Percentiles rank a stretch among this genome's conserved stretches.
phyloP scores from a whole-genome alignment of 2,888 invertebrate genomes.

The Esperia sulphurella region DNA sequence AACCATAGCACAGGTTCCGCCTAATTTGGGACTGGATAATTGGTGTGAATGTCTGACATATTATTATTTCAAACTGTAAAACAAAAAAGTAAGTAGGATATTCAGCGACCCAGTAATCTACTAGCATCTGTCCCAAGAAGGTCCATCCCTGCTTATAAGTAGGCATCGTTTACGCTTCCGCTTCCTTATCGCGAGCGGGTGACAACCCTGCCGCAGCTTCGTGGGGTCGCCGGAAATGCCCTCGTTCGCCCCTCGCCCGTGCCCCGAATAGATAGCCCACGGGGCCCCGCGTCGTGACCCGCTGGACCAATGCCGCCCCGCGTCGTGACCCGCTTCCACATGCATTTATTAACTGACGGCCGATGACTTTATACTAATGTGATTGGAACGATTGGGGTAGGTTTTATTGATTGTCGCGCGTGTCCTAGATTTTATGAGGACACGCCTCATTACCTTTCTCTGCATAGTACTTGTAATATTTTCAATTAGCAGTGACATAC shows the following conservation, averaged over 20 bases:
- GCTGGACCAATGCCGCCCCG: conserved; percentile 14
- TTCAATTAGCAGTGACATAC: no score
- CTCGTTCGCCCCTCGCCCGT: conserved; percentile 4
- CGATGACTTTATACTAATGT: background rate
- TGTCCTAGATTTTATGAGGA: conserved; percentile 4
- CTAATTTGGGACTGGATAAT: no score
- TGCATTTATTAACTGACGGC: conserved; percentile 10
- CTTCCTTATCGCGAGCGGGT: background rate
- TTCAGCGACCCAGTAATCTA: no score
- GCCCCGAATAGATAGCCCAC: conserved; percentile 11
- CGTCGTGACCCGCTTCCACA: conserved; percentile 17
- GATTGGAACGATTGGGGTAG: conserved; percentile 6
- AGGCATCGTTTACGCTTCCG: no score
- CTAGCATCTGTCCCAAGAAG: no score
- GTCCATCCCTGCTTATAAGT: no score
- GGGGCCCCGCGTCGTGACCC: conserved; percentile 31
- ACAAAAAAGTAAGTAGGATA: no score
- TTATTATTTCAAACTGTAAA: no score
- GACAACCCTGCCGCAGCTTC: conserved; percentile 14
- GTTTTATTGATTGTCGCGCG: conserved; percentile 9
- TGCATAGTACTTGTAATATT: no score
- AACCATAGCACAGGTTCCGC: no score
- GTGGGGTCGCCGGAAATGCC: conserved; percentile 23
- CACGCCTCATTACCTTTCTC: no score
- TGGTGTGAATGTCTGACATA: no score